These are phyloP conservation scores for Nannoperca australis DNA, from an alignment of 2,797 vertebrate species.

Conservation along the genomic window DNA sequence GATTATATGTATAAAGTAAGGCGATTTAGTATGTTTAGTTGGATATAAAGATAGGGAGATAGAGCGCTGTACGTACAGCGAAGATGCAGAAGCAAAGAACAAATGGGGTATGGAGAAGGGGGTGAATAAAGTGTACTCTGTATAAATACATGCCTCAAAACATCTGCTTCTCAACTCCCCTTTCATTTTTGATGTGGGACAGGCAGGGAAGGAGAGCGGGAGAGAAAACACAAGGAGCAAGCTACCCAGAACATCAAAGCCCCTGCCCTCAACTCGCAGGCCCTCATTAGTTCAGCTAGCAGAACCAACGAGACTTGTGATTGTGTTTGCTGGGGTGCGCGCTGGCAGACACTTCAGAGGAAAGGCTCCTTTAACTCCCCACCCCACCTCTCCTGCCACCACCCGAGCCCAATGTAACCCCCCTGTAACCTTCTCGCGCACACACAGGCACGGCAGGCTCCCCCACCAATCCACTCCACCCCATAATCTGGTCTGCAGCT, in stretches of 20 bases:
- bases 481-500: constrained; percentile 89
- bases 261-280: constrained; percentile 84
- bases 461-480: constrained; percentile 84
- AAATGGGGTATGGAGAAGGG: constrained; percentile 67
- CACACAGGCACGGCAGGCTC: constrained; percentile 66
- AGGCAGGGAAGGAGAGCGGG: constrained; percentile 83
- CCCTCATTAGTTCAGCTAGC: constrained; percentile 90
- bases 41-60: constrained; percentile 76
- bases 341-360: constrained; percentile 90
- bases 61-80: constrained; percentile 54
- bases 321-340: constrained; percentile 88
- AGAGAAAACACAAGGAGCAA: constrained; percentile 88
- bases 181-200: constrained; percentile 89
- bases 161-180: constrained; percentile 89
- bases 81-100: constrained; percentile 68
- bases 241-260: constrained; percentile 90
- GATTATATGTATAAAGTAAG: constrained; percentile 83
- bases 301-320: constrained; percentile 88
- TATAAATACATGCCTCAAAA: constrained; percentile 87
- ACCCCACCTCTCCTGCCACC: constrained; percentile 77
- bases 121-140: constrained; percentile 81
- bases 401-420: constrained; percentile 82
- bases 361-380: constrained; percentile 85
- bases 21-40: constrained; percentile 81
- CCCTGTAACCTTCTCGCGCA: constrained; percentile 79